These are phyloP conservation scores for Ligdia adustata DNA, from an alignment of 2,888 invertebrate genomes.

Conservation along the genomic window DNA sequence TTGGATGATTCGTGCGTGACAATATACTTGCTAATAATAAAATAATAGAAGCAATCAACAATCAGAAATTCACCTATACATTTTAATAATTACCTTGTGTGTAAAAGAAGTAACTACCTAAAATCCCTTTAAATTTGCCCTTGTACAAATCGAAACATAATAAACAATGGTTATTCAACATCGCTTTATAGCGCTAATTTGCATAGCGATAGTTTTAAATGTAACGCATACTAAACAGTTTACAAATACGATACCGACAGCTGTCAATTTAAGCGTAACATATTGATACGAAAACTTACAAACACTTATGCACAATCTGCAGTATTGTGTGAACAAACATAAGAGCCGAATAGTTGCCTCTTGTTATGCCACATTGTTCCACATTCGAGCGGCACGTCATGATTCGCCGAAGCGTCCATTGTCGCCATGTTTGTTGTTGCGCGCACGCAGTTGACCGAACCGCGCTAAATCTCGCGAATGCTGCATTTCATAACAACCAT, in stretches of 20 bases:
- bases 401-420: conserved; percentile 77
- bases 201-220: conserved; percentile 23
- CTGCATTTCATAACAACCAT: conserved; percentile 67
- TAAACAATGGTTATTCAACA: conserved; percentile 9
- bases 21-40: no score
- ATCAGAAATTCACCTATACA: no score
- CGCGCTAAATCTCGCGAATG: conserved; percentile 73
- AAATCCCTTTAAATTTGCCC: conserved; percentile 6
- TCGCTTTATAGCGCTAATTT: conserved; percentile 12
- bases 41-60: no score
- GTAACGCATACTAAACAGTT: conserved; percentile 15
- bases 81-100: no score
- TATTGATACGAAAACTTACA: conserved; percentile 35
- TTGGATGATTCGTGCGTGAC: no score
- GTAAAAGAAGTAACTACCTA: no score
- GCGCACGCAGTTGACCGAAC: conserved; percentile 42
- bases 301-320: conserved; percentile 62
- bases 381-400: conserved; percentile 73
- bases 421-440: conserved; percentile 75
- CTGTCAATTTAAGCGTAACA: conserved; percentile 43
- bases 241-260: conserved; percentile 28
- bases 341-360: conserved; percentile 65
- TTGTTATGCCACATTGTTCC: conserved; percentile 80
- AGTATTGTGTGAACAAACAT: conserved; percentile 74
- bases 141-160: conserved; percentile 8